A percentile compares a stretch with the other conserved stretches of the same genome.
phyloP scores from a whole-genome alignment of 2,797 vertebrate genomes.

The Arctocebus calabarensis region DNA sequence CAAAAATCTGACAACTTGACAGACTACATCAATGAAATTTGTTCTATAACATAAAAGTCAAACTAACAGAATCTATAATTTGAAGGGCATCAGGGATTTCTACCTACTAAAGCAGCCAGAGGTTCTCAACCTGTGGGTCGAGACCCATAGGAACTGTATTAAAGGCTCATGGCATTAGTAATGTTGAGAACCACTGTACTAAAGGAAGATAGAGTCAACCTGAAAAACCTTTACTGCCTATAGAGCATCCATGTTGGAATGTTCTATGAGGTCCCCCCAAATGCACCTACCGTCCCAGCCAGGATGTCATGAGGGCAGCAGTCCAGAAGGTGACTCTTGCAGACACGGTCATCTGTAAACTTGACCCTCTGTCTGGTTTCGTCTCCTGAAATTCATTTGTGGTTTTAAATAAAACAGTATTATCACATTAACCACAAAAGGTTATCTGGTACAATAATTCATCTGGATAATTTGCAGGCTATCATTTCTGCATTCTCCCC shows the following conservation, averaged over 20 bases:
- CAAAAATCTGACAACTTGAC: neutral
- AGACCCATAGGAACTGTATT: too few species aligned
- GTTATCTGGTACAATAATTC: conserved; percentile 66
- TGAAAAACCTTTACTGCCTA: neutral
- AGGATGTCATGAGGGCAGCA: conserved; percentile 99
- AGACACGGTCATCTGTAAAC: conserved; percentile 98
- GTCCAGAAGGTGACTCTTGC: conserved; percentile 99
- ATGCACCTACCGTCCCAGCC: conserved; percentile 95
- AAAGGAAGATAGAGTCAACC: neutral
- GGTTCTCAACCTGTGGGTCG: too few species aligned
- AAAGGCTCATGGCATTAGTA: neutral
- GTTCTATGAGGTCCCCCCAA: neutral
- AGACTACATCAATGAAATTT: neutral
- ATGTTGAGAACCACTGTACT: neutral
- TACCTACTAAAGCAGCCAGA: neutral
- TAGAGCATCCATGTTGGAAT: neutral
- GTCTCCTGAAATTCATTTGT: conserved; percentile 95
- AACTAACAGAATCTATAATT: neutral
- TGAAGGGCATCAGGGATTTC: conserved; percentile 11
- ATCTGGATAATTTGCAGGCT: conserved; percentile 74
- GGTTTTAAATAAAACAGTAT: conserved; percentile 88
- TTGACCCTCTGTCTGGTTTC: conserved; percentile 99
- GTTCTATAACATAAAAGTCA: neutral
- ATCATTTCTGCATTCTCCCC: conserved; percentile 61
- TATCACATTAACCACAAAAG: conserved; percentile 65